Percentiles rank a stretch among this genome's conserved stretches.
These are phyloP conservation scores for Limnephilus marmoratus DNA, from an alignment of 2,888 invertebrate species.

Conservation along the genomic window DNA sequence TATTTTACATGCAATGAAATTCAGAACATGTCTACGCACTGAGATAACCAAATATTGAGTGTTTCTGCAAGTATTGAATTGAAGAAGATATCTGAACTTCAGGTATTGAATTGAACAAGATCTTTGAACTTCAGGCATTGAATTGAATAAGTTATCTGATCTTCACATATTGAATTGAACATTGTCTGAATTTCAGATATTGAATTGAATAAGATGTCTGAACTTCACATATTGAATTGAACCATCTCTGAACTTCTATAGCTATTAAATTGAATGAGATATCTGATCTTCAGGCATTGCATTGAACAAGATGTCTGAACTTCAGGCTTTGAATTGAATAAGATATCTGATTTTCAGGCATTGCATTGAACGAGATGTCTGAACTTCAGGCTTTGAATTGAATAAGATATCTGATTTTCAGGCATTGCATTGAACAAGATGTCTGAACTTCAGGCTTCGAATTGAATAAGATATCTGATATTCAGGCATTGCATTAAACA, in stretches of 20 bases:
- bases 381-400: neutral
- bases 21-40: neutral
- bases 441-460: neutral
- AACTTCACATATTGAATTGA: neutral
- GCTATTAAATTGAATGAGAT: neutral
- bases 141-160: neutral
- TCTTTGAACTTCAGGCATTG: neutral
- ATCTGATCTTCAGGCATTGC: too few relatives aligned
- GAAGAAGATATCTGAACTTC: neutral
- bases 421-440: neutral
- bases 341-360: neutral
- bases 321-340: neutral
- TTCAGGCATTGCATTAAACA: neutral
- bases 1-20: neutral
- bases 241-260: neutral
- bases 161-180: neutral
- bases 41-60: neutral
- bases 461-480: neutral
- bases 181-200: neutral
- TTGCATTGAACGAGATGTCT: neutral
- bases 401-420: neutral
- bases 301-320: neutral
- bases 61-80: neutral
- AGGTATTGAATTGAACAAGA: neutral
- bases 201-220: neutral